phyloP scores from a whole-genome alignment of 2,797 vertebrate species.

The Kryptolebias ocellatus region DNA sequence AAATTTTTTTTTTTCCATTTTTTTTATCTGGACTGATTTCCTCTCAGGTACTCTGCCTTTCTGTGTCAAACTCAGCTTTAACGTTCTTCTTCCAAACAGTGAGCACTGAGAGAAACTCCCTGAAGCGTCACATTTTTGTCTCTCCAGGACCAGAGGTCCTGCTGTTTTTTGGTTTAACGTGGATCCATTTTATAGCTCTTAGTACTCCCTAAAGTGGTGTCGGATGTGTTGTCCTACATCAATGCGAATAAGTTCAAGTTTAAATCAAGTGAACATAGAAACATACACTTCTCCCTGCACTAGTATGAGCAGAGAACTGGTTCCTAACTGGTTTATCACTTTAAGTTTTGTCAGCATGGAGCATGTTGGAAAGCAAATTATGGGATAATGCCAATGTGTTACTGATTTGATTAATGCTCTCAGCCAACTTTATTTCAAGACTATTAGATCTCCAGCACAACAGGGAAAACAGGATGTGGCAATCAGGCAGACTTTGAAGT shows the following conservation, averaged over 20 bases:
- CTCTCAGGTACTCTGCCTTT: slow-evolving; percentile 51
- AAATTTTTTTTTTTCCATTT: slow-evolving; percentile 8
- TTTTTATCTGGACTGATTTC: slow-evolving; percentile 34
- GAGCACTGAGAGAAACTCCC: slow-evolving; percentile 13
- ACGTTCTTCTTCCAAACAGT: not conserved
- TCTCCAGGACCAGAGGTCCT: slow-evolving; percentile 40
- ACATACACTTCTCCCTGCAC: not conserved
- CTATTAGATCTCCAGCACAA: slow-evolving; percentile 25
- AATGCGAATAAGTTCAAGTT: not conserved
- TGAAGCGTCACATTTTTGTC: slow-evolving; percentile 7
- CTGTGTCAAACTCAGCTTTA: slow-evolving; percentile 33
- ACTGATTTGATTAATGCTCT: not conserved
- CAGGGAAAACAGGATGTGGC: slow-evolving; percentile 49
- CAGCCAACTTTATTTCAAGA: slow-evolving; percentile 30
- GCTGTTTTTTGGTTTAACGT: slow-evolving; percentile 20
- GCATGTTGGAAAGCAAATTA: not conserved
- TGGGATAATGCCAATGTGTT: slow-evolving; percentile 6
- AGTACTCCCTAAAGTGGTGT: slow-evolving; percentile 38
- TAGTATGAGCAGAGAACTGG: slow-evolving; percentile 5
- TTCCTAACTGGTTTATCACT: not conserved
- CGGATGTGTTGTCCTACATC: slow-evolving; percentile 13
- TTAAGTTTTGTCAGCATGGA: slow-evolving; percentile 6
- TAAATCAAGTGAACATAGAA: slow-evolving; percentile 12
- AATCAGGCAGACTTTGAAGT: slow-evolving; percentile 27
- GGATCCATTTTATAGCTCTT: slow-evolving; percentile 35